phyloP scores from a whole-genome alignment of 1,140 invertebrate genomes.

The Musca domestica region DNA sequence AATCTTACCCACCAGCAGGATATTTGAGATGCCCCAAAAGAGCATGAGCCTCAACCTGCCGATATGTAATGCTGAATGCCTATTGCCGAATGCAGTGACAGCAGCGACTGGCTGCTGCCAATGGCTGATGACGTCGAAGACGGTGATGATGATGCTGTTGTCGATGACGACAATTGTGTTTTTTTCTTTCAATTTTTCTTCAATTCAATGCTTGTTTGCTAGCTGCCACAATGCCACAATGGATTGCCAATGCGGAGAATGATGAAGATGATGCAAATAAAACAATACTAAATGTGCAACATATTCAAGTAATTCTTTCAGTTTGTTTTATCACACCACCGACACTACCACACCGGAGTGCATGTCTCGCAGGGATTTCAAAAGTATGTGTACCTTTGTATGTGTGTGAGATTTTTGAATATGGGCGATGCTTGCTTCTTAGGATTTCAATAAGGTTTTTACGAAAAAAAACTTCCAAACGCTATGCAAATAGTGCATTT shows the following conservation, averaged over 20 bases:
- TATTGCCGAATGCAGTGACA: not conserved
- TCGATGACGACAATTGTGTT: conserved; percentile 8
- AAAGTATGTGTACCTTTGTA: not conserved
- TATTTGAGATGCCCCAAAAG: conserved; percentile 42
- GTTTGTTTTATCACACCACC: not conserved
- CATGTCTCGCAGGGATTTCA: not conserved
- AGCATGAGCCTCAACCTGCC: conserved; percentile 17
- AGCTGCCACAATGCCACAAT: too few relatives aligned
- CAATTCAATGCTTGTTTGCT: not conserved
- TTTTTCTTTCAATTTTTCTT: too few relatives aligned
- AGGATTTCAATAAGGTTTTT: too few relatives aligned
- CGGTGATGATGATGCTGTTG: not conserved
- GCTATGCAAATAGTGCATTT: too few relatives aligned
- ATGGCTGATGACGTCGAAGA: not conserved
- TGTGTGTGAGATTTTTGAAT: too few relatives aligned
- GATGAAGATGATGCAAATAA: conserved; percentile 22
- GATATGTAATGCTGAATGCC: not conserved
- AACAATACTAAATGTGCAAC: conserved; percentile 18
- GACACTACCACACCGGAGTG: not conserved
- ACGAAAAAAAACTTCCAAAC: too few relatives aligned
- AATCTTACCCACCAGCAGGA: conserved; percentile 50
- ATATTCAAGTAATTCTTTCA: conserved; percentile 17
- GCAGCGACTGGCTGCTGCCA: conserved; percentile 2
- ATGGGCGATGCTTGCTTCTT: too few relatives aligned
- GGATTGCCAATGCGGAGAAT: not conserved